Evolutionary conservation across 2,113 vertebrate genomes (phyloP), one percentile per base, ranked within the genome.

Genomic region (Ciconia maguari): DNA sequence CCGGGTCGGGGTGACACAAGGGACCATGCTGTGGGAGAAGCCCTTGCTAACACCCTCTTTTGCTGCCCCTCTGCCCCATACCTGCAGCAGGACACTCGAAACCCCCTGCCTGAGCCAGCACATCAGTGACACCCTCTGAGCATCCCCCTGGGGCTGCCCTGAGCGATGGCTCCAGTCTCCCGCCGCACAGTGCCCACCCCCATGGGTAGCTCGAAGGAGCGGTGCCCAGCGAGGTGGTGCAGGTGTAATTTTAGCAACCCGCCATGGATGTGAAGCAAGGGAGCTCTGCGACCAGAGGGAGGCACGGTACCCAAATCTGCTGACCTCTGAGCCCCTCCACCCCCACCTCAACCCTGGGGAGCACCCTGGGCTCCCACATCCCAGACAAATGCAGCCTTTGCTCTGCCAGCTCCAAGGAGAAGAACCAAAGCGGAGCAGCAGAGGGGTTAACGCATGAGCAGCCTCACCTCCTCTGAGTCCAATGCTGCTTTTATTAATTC

Each of bases 401-500:
- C 44, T 87, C 65, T 68, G 9, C 13, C 36, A 62, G 25, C 38
- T 93, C n/a, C 52, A 27, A 62, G n/a, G 42, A 51, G n/a, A 38
- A 55, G 36, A 16, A 34, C 52, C 14, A 57, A 57, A 69, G 24
- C 18, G 20, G 66, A 85, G 61, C 11, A 83, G 25, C 15, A 68
- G 44, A 87, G 36, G 55, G 26, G 57, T 94, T 95, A 92, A 78
- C 0, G 8, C 42, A 46, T 3, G 42, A 94, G 42, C 30, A 87
- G 34, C 19, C 49, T 91, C 83, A 79, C 51, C 80, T 87, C 57
- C 26, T 7, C 34, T 1, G 9, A 82, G 65, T 15, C 61, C 2
- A 11, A 34, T 1, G 30, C n/a, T 80, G 85, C 69, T 70, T 69
- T 96, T 92, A 93, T 78, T 96, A 94, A 95, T 95, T 93, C 79